Base-by-base conservation (phyloP, 2,888 invertebrate genomes). In the Amblyjoppa fuscipennis region DNA sequence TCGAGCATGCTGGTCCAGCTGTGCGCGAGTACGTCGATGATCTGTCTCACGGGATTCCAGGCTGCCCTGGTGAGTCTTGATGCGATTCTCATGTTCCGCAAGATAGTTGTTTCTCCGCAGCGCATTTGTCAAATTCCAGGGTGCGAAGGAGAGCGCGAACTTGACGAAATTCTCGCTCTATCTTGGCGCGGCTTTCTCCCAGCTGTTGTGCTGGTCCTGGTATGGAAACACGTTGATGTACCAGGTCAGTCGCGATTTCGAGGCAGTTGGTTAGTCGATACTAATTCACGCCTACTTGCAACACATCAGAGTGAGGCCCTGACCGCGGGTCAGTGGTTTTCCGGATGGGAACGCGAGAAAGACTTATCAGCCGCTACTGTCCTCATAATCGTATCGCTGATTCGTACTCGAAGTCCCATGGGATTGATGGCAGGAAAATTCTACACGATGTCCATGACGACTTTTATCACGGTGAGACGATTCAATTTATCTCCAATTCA, bases 1-100 rank as follows among this genome's bases (percentile, higher is more conserved):
- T 84, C 89, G 41, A 89, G 90, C 56, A 89, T 91, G 89, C 81
- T 92, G 81, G 88, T 89, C 25, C 93, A 93, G 85, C 84, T 93
- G 75, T 81, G 91, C n/a, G 89, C 90, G 25, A 93, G 93, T 68
- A 91, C 89, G 20, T 89, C 90, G 78, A 91, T 92, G 76, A 92
- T 93, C 87, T 93, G 93, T 82, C 84, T 93, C 53, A 92, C 92
- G 28, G 91, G 93, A 71, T 93, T 93, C 79, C 92, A 93, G 85
- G 91, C 91, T 31, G 86, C 90, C 38, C 84, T 90, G 82, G 91
- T 91, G 70, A 13, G 16, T 78, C 49, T 56, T 16, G 11, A 11
- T 4, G 38, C 61, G 13, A 61, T 45, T 28, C 45, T 16, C 64
- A 3, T 6, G 64, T 28, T 1, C 13, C 3, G 45, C 16, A 49